Base-by-base conservation (phyloP, 2,888 invertebrate species). In the Coelinius sp. region DNA sequence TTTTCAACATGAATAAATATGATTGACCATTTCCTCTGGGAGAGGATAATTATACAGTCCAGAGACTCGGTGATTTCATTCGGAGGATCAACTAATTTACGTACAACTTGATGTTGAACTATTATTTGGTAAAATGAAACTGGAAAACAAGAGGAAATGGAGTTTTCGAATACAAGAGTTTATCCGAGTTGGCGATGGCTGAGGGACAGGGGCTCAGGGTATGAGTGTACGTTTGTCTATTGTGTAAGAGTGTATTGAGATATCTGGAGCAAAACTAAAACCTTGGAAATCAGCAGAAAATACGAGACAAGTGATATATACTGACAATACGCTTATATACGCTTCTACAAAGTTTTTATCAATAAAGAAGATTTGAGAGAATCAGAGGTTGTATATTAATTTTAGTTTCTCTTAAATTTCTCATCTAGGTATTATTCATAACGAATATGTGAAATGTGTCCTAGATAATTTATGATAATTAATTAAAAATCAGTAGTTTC, bases 191-290 rank as follows among this genome's bases (percentile, higher is more conserved):
- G 46, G 17, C 46, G 17, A 49, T 8, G 14, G 46, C 46, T 20
- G 20, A 20, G 4, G 20, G 17, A 10, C 2, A 49, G 46, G 8
- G 46, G 14, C 46, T 49, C n/a, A n/a, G n/a, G n/a, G n/a, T n/a
- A n/a, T n/a, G n/a, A n/a, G n/a, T n/a, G n/a, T n/a, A n/a, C n/a
- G n/a, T 14, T 49, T 49, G 46, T 49, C 20, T 17, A 49, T 41
- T 41, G 41, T 41, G n/a, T n/a, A 20, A 49, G 8, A 49, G 20
- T 49, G 20, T 20, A 49, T 49, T 5, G 8, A 8, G 46, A 49
- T 49, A 49, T 49, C 46, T 49, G 46, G 46, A 49, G 46, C 46
- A 49, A 49, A 49, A 49, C 20, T 49, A 20, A 49, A 49, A 14
- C 20, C 46, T 49, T 20, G 46, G 46, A 49, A 49, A 49, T 49